phyloP scores from a whole-genome alignment of 2,113 vertebrate genomes.

The Canis aureus region DNA sequence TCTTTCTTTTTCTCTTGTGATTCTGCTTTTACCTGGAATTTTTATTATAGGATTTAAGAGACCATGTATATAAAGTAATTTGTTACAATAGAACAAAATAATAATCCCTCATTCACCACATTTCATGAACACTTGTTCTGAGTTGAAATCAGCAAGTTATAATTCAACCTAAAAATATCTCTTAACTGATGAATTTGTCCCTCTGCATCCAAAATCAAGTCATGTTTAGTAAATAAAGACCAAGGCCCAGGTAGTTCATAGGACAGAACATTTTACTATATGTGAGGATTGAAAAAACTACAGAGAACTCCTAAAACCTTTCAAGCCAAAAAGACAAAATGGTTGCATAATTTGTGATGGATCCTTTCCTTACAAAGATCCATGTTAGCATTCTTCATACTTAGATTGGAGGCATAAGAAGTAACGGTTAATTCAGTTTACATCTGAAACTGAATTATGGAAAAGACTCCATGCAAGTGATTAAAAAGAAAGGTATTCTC shows the following conservation, averaged over 20 bases:
- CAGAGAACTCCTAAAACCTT: neutral
- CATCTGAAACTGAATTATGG: neutral
- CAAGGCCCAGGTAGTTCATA: neutral
- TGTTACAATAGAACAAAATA: neutral
- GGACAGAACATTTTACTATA: neutral
- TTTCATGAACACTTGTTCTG: neutral
- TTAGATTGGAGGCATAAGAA: neutral
- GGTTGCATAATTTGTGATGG: neutral
- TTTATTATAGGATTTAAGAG: neutral
- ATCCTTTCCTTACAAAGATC: neutral
- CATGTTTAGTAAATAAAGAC: neutral
- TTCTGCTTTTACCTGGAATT: neutral
- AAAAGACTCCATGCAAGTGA: neutral
- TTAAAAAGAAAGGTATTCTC: neutral
- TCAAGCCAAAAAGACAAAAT: neutral
- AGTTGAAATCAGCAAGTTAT: slow-evolving; percentile 1
- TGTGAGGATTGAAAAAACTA: neutral
- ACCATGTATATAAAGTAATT: neutral
- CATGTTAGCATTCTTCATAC: neutral
- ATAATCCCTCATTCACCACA: slow-evolving; percentile 9
- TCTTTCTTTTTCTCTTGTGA: slow-evolving; percentile 9
- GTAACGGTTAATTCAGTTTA: neutral
- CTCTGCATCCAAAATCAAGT: neutral
- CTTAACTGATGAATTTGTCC: neutral
- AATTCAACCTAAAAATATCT: neutral